Conservation (phyloP, 2,888 invertebrate genomes). For the Thecophora atra region DNA sequence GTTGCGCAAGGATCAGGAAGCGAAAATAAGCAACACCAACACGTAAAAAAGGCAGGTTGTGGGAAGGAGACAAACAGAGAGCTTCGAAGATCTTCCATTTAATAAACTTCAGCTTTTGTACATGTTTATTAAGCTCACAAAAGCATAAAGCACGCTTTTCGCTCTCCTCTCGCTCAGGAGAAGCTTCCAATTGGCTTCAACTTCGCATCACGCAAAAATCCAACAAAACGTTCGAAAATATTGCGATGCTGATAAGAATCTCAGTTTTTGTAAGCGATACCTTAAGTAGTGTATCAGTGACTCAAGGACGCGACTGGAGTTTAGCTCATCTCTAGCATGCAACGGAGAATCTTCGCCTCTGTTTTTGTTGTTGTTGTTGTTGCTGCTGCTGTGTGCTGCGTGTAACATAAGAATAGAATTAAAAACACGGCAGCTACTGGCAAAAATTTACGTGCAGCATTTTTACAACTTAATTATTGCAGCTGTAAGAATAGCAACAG, state of each 20-base stretch:
- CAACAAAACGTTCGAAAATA: neutral
- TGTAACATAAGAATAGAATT: conserved; percentile 1
- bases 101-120: too few relatives aligned
- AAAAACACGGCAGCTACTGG: conserved; percentile 30
- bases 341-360: conserved; percentile 46
- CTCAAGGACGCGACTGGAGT: conserved; percentile 58
- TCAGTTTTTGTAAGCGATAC: conserved; percentile 60
- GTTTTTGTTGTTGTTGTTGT: conserved; percentile 23
- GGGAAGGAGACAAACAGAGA: too few relatives aligned
- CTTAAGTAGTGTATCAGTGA: conserved; percentile 55
- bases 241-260: conserved; percentile 54
- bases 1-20: too few relatives aligned
- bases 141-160: too few relatives aligned
- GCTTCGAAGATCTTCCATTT: too few relatives aligned
- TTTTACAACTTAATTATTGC: conserved; percentile 64
- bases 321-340: conserved; percentile 53
- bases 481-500: conserved; percentile 45
- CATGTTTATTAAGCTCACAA: too few relatives aligned
- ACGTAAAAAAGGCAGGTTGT: too few relatives aligned
- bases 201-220: too few relatives aligned
- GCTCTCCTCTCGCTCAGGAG: too few relatives aligned
- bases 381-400: neutral
- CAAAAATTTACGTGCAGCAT: conserved; percentile 57
- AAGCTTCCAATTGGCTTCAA: too few relatives aligned
- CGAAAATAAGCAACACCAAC: too few relatives aligned